Percentiles rank a stretch among this genome's conserved stretches.
phyloP scores from a whole-genome alignment of 2,888 invertebrate species.

The Sphecodes monilicornis region DNA sequence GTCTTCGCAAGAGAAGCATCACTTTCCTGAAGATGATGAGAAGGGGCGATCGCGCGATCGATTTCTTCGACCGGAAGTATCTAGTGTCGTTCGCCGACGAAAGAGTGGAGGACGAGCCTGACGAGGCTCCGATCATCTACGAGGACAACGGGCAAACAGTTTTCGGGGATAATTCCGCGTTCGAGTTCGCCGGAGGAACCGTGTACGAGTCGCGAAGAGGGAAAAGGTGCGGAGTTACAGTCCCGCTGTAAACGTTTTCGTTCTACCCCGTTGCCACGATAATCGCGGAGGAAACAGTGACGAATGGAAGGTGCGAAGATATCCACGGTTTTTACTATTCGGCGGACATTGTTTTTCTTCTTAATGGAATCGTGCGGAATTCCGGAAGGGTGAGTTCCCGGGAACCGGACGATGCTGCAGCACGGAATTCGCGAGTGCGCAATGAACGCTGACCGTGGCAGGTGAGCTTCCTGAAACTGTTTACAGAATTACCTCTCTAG shows the following conservation, averaged over 20 bases:
- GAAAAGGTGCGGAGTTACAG: background rate
- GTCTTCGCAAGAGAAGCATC: background rate
- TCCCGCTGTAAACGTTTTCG: background rate
- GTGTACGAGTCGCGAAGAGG: slow-evolving; percentile 1
- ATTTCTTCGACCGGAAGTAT: slow-evolving; percentile 15
- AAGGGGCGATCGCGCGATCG: slow-evolving; percentile 9
- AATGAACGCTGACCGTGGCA: slow-evolving; percentile 68
- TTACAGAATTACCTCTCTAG: background rate
- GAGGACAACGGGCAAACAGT: background rate
- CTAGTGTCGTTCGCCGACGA: slow-evolving; percentile 12
- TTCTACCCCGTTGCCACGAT: background rate
- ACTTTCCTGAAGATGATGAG: slow-evolving; percentile 16
- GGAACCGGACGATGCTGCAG: slow-evolving; percentile 67
- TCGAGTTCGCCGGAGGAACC: background rate
- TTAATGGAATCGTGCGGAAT: slow-evolving; percentile 31
- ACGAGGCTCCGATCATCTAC: background rate
- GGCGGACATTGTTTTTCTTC: slow-evolving; percentile 34
- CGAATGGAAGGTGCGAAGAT: slow-evolving; percentile 31
- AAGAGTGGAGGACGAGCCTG: background rate
- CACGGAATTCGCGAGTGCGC: slow-evolving; percentile 66
- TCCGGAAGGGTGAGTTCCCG: slow-evolving; percentile 8
- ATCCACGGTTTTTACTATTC: background rate
- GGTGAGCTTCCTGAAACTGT: slow-evolving; percentile 66
- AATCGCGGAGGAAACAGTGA: background rate
- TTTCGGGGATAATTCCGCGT: background rate